A percentile compares a stretch with the other conserved stretches of the same genome.
These are phyloP conservation scores for Semnopithecus entellus DNA, from an alignment of 2,113 vertebrate genomes.

Conservation along the genomic window DNA sequence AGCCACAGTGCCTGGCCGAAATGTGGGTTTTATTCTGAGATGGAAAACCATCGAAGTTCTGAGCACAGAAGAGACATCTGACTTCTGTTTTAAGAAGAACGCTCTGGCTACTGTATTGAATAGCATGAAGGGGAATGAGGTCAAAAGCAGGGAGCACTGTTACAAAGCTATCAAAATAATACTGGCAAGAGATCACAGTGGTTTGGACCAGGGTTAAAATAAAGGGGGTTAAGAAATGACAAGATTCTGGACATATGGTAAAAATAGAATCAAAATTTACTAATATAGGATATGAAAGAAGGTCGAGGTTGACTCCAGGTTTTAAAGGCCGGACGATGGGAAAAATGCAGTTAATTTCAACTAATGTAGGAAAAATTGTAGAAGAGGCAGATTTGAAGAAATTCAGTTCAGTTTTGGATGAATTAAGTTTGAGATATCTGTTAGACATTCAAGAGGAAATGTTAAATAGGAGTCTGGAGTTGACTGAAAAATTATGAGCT, in stretches of 20 bases:
- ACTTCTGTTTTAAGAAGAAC: background rate
- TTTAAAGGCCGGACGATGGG: background rate
- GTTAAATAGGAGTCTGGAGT: background rate
- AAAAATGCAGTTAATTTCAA: background rate
- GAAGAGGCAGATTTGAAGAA: background rate
- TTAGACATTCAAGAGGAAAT: background rate
- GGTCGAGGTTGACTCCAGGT: background rate
- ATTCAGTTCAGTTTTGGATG: background rate
- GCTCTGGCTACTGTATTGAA: background rate
- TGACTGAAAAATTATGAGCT: background rate
- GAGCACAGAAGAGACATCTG: background rate
- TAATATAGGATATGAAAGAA: background rate
- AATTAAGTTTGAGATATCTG: background rate
- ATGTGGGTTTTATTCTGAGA: background rate
- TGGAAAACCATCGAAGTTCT: background rate
- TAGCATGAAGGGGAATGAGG: background rate
- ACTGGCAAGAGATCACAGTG: background rate
- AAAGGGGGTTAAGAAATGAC: background rate
- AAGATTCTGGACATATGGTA: background rate
- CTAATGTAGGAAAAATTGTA: background rate
- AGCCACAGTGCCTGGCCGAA: background rate
- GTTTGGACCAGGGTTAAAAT: background rate
- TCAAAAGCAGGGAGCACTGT: background rate
- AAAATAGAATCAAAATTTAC: background rate
- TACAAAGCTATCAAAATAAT: background rate